Evolutionary conservation across 1,140 invertebrate genomes (phyloP), one percentile per base, ranked within the genome.

Genomic region (Achatina immaculata): DNA sequence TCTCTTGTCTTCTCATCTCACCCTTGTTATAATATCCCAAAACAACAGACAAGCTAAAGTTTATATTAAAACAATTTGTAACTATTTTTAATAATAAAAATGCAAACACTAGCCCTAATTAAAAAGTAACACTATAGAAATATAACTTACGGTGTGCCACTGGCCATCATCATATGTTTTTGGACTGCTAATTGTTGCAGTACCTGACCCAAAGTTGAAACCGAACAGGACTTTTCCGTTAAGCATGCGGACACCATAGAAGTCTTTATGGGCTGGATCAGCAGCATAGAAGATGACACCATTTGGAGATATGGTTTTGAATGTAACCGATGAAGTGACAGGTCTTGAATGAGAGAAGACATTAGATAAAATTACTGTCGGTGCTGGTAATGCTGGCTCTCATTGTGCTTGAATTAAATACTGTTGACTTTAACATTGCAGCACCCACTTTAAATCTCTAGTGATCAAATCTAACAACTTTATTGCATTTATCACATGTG

Each of bases 261-360:
- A 95, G 88, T 98, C 95, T 42, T 92, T 92, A 28, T 95, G 94
- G 34, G 77, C 78, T 0, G 14, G 14, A 81, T 95, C 94, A 0
- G 94, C 91, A 0, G 94, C 94, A 90, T 97, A 99, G 90, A 99
- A 95, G 48, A 97, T 93, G 1, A 98, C 93, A 62, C 98, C 98
- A 85, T 96, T 94, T 0, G 93, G 89, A 69, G 94, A 92, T 48
- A 92, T 93, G 0, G 97, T 98, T 84, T 95, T 95, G 89, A 99
- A 94, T 34, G 95, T 94, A 19, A 99, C 92, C 24, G 94, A 94
- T 83, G 69, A 31, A 3, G 98, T 95, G 71, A 95, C 94, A 86
- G 86, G 85, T 45, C 90, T 92, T 85, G 75, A 80, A 86, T 45
- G 36, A 81, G 21, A 55, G 51, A 58, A 80, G 21, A 45, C n/a